phyloP scores from a whole-genome alignment of 2,113 vertebrate genomes.

The Pavo muticus region DNA sequence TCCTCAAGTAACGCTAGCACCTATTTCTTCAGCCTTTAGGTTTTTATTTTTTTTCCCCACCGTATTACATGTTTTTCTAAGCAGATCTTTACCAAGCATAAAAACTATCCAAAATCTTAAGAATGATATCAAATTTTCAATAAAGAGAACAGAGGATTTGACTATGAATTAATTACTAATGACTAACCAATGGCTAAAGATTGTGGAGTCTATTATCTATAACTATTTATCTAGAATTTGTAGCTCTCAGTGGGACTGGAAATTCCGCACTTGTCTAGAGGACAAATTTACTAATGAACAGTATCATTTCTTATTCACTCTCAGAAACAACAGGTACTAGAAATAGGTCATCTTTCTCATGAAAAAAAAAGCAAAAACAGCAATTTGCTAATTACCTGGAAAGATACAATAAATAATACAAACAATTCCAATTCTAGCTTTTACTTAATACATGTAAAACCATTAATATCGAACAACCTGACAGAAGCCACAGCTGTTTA shows the following conservation, averaged over 20 bases:
- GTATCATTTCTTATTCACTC: background rate
- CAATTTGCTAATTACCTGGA: background rate
- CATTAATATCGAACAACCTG: background rate
- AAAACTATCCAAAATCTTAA: background rate
- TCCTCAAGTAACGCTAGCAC: background rate
- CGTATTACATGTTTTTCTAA: background rate
- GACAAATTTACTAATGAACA: background rate
- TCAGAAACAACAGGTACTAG: background rate
- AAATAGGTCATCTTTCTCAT: background rate
- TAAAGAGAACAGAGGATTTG: background rate
- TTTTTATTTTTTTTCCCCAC: background rate
- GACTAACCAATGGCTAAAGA: background rate
- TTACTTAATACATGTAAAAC: background rate
- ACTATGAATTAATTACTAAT: background rate
- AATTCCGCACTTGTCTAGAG: background rate
- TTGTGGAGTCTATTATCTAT: accelerated
- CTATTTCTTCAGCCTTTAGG: background rate
- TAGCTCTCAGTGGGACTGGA: background rate
- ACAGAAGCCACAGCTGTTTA: background rate
- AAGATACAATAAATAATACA: background rate
- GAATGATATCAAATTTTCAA: background rate
- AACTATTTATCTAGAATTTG: background rate
- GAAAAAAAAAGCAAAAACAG: background rate
- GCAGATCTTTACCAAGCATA: background rate
- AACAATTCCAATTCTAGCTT: background rate